Conservation (phyloP, 2,797 vertebrate genomes). For the Spinus olivaceus region DNA sequence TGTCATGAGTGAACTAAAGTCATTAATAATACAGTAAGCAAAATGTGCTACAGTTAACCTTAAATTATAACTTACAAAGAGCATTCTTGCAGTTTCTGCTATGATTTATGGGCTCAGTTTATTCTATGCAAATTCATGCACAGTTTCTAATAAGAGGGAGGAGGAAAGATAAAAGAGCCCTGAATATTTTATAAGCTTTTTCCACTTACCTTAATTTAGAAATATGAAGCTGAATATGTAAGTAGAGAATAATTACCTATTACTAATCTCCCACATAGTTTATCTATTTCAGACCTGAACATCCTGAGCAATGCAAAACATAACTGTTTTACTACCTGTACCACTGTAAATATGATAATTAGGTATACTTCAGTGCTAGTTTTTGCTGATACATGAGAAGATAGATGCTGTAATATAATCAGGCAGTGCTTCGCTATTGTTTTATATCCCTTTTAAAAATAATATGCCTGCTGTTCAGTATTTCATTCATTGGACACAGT, state of each 20-base stretch:
- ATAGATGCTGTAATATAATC: conserved; percentile 75
- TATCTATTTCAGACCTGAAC: conserved; percentile 79
- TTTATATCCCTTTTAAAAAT: conserved; percentile 76
- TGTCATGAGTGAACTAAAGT: conserved; percentile 79
- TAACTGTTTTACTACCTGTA: conserved; percentile 78
- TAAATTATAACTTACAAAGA: conserved; percentile 93
- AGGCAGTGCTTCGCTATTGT: conserved; percentile 68
- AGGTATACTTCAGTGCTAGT: conserved; percentile 73
- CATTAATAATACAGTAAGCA: conserved; percentile 85
- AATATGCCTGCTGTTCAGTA: conserved; percentile 65
- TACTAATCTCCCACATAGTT: conserved; percentile 89
- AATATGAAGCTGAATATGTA: conserved; percentile 93
- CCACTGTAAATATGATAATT: conserved; percentile 82
- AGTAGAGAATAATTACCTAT: conserved; percentile 95
- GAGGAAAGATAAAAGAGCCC: conserved; percentile 82
- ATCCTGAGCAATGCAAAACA: conserved; percentile 77
- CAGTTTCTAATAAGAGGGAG: conserved; percentile 85
- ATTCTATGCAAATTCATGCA: conserved; percentile 93
- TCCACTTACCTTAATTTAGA: conserved; percentile 95
- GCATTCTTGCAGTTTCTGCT: conserved; percentile 82
- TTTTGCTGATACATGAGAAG: conserved; percentile 81
- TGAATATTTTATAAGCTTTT: conserved; percentile 96
- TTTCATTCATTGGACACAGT: conserved; percentile 61
- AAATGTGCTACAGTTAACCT: conserved; percentile 90
- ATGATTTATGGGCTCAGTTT: conserved; percentile 98